Conservation (phyloP, 53 echinoderm and acorn worm species). For the Astropecten irregularis region DNA sequence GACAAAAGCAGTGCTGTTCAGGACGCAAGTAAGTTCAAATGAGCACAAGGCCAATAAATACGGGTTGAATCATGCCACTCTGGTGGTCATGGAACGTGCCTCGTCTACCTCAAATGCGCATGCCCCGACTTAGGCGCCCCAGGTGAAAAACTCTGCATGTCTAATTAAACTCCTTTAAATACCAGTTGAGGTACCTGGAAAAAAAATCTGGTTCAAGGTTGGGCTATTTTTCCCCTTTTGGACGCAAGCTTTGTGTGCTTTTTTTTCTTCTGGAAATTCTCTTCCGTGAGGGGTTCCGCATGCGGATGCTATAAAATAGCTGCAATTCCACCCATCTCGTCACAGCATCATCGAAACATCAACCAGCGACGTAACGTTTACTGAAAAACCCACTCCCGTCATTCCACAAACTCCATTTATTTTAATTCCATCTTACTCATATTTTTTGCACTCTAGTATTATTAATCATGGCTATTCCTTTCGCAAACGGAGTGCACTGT, state of each 20-base stretch:
- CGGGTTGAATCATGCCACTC: conserved; percentile 45
- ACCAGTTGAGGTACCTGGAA: conserved; percentile 52
- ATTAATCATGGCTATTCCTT: conserved; percentile 8
- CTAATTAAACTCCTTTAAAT: conserved; percentile 63
- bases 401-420: background rate
- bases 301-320: conserved; percentile 30
- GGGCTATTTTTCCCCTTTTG: conserved; percentile 47
- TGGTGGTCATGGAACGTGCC: conserved; percentile 55
- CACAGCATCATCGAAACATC: background rate
- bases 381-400: background rate
- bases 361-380: background rate
- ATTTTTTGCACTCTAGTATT: no score
- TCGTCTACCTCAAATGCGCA: conserved; percentile 47
- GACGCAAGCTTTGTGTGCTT: conserved; percentile 35
- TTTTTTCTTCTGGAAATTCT: conserved; percentile 18
- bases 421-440: background rate
- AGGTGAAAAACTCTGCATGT: conserved; percentile 47
- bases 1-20: conserved; percentile 48
- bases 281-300: background rate
- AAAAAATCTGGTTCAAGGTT: conserved; percentile 57
- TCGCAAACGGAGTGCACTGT: background rate
- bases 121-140: conserved; percentile 48
- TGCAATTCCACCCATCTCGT: conserved; percentile 4
- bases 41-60: conserved; percentile 57
- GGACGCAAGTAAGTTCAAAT: conserved; percentile 60